phyloP scores from a whole-genome alignment of 2,797 vertebrate genomes.

The Squalus acanthias region DNA sequence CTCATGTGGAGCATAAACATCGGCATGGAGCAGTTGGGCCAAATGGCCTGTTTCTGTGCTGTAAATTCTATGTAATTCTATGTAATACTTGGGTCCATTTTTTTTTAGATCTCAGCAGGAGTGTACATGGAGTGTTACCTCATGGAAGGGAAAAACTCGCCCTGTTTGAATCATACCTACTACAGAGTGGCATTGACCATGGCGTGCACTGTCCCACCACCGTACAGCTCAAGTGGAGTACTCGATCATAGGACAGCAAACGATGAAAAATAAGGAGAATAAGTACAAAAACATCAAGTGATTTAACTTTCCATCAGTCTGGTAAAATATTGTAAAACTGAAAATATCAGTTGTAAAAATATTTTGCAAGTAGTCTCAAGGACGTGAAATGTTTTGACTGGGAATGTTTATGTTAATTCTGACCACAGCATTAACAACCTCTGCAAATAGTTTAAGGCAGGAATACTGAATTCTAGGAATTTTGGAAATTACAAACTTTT shows the following conservation, averaged over 20 bases:
- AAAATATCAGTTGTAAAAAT: not conserved
- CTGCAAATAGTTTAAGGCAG: not conserved
- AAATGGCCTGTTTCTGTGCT: not conserved
- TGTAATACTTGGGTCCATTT: not conserved
- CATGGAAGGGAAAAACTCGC: not conserved
- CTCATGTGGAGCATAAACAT: not conserved
- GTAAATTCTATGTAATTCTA: not conserved
- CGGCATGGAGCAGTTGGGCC: not conserved
- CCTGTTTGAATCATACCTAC: not conserved
- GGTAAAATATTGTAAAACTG: not conserved
- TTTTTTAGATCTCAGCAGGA: not conserved
- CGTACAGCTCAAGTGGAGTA: not conserved
- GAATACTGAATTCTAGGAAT: not conserved
- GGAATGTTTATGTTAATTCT: not conserved
- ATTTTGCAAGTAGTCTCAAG: not conserved
- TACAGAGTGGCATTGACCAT: not conserved
- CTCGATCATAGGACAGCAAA: not conserved
- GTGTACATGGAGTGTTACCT: not conserved
- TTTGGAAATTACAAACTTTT: not conserved
- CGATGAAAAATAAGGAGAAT: not conserved
- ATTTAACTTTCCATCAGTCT: not conserved
- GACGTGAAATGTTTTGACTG: not conserved
- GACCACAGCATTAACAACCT: not conserved
- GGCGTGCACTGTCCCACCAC: not conserved
- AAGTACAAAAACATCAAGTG: not conserved